Evolutionary conservation across 2,113 vertebrate genomes (phyloP).

Genomic region (pig (Sus scrofa)): T2T-Sscrofa CM000820.6:91063001-91063500

Average conservation of each 20-base stretch:
- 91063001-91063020: constrained; percentile 82
- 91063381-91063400: neutral
- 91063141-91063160: constrained; percentile 81
- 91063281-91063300: constrained; percentile 64
- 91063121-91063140: constrained; percentile 85
- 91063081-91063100: constrained; percentile 89
- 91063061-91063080: constrained; percentile 88
- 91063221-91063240: constrained; percentile 52
- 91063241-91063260: constrained; percentile 73
- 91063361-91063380: constrained; percentile 67
- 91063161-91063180: constrained; percentile 80
- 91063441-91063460: neutral
- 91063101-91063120: constrained; percentile 88
- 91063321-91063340: constrained; percentile 74
- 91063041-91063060: constrained; percentile 87
- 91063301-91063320: constrained; percentile 67
- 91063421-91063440: neutral
- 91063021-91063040: constrained; percentile 86
- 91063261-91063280: constrained; percentile 61
- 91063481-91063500: no score
- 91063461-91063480: neutral
- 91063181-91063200: constrained; percentile 73
- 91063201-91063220: constrained; percentile 77
- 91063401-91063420: neutral
- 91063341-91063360: constrained; percentile 69